Base-by-base conservation (phyloP, 2,113 vertebrate species). In the Xenotilapia leptura region DNA sequence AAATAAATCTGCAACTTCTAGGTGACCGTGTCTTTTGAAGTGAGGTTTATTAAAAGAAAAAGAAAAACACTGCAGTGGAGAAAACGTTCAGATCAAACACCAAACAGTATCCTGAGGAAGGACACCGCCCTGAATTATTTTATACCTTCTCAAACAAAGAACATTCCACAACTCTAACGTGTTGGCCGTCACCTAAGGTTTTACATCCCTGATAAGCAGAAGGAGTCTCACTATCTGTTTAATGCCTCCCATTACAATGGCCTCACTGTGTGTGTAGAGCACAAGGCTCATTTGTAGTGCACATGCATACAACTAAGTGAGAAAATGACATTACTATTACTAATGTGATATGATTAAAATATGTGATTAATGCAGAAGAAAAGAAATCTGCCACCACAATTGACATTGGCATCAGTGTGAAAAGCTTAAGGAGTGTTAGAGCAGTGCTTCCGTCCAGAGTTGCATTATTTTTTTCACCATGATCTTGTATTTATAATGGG, bases 61-160 rank as follows among this genome's bases (percentile, higher is more conserved):
- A 28, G 6, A 56, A 55, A 55, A 28, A 28, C 23, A 2, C 13
- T 0, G 13, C 23, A 58, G 7, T 28, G 23, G 23, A 58, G 55
- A 58, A 58, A 58, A 58, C 1, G 7, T 58, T 58, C 23, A 58
- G 23, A 28, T 28, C 7, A 28, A 58, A 58, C 55, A 28, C 55
- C 23, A 58, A 58, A 58, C 3, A 5, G 55, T 58, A 58, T 58
- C 55, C 23, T 58, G 55, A 28, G 55, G 55, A 58, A 58, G 55
- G 2, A 9, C 23, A 15, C 0, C 1, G 0, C 23, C 5, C 55
- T 15, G 5, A 28, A 58, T 15, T 28, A 58, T 58, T 58, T 58
- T 58, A 58, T 17, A 58, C 26, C 55, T 58, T 58, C 14, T 31
- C 5, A 58, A 58, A 58, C 55, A 31, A 58, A 58, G 26, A 58